Percentiles rank a stretch among this genome's conserved stretches.
These are phyloP conservation scores for Pluvialis apricaria DNA, from an alignment of 2,113 vertebrate species.

Conservation along the genomic window DNA sequence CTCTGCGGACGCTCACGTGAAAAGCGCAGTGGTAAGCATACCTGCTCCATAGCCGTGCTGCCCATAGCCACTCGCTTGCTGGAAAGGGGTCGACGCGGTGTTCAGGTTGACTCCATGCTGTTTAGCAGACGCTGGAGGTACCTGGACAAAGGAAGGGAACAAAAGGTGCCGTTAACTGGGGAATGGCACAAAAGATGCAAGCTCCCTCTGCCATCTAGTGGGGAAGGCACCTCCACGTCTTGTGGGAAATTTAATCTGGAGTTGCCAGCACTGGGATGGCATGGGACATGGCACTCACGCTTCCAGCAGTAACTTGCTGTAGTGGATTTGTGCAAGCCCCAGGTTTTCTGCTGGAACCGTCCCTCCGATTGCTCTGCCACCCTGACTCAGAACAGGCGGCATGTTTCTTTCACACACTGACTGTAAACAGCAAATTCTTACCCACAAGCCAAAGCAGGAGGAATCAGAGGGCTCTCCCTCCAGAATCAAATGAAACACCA, in stretches of 20 bases:
- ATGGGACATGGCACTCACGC: fast-evolving
- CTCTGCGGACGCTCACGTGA: neutral
- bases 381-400: neutral
- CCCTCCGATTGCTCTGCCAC: neutral
- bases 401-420: neutral
- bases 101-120: slow-evolving; percentile 82
- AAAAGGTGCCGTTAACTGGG: fast-evolving
- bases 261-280: neutral
- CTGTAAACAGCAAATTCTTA: neutral
- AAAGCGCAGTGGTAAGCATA: slow-evolving; percentile 2
- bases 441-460: neutral
- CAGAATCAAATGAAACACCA: neutral
- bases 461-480: neutral
- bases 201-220: slow-evolving; percentile 3
- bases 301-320: neutral
- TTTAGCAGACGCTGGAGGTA: slow-evolving; percentile 88
- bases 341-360: neutral
- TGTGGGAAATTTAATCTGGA: neutral
- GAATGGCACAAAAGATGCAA: fast-evolving
- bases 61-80: slow-evolving; percentile 85
- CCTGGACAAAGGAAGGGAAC: slow-evolving; percentile 47
- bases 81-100: slow-evolving; percentile 82
- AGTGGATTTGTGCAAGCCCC: neutral
- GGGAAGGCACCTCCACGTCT: neutral
- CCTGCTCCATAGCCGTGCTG: slow-evolving; percentile 86